A percentile compares a stretch with the other conserved stretches of the same genome.
These are phyloP conservation scores for Sphaerodactylus townsendi DNA, from an alignment of 2,113 vertebrate species.

Conservation along the genomic window DNA sequence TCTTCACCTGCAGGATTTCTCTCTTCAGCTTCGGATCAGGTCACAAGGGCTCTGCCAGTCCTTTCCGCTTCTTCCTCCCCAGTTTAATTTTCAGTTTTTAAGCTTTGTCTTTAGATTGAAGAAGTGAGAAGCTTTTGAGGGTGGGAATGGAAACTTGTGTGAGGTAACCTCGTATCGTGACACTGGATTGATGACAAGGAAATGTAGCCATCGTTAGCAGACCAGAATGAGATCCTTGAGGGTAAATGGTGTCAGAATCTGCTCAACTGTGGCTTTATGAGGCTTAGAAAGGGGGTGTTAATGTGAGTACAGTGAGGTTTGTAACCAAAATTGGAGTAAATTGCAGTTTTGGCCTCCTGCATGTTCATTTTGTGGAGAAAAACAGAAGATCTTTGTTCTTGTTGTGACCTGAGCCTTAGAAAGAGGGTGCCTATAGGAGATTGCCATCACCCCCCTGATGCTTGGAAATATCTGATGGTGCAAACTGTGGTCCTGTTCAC, in stretches of 20 bases:
- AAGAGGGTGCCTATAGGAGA: not conserved
- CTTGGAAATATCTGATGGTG: not conserved
- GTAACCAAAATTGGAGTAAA: rapidly evolving
- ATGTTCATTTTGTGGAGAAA: not conserved
- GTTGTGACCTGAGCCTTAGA: not conserved
- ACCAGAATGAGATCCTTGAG: not conserved
- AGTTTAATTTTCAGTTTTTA: not conserved
- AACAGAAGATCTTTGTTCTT: not conserved
- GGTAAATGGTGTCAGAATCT: not conserved
- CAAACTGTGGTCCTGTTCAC: not conserved
- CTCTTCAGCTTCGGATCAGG: constrained; percentile 68
- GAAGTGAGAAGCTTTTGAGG: constrained; percentile 2
- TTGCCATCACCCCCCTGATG: not conserved
- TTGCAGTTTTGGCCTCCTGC: not conserved
- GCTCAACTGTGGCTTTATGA: not conserved
- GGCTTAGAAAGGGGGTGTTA: not conserved
- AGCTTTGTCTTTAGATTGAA: constrained; percentile 11
- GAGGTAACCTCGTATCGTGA: not conserved
- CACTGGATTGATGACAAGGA: not conserved
- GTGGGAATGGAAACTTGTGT: not conserved
- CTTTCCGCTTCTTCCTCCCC: constrained; percentile 30
- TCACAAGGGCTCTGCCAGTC: constrained; percentile 56
- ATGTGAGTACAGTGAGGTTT: rapidly evolving
- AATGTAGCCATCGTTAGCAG: not conserved
- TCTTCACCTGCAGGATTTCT: constrained; percentile 38